Percentiles rank a stretch among this genome's conserved stretches.
phyloP scores from a whole-genome alignment of 2,797 vertebrate species.

The Gymnopithys bicolor region DNA sequence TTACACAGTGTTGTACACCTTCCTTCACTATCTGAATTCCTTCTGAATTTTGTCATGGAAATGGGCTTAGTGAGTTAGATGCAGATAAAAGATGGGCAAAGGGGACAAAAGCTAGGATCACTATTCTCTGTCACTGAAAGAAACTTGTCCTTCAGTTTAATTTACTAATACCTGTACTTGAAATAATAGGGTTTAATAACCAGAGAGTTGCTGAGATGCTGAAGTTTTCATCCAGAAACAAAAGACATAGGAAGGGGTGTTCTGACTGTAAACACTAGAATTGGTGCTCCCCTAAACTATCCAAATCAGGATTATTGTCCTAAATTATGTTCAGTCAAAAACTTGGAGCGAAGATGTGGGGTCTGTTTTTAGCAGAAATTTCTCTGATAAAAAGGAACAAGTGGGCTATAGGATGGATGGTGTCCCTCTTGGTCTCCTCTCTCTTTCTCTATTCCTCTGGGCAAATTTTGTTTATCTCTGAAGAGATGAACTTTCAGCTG shows the following conservation, averaged over 20 bases:
- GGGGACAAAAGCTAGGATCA: background rate
- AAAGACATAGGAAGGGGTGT: background rate
- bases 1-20: background rate
- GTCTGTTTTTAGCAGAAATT: background rate
- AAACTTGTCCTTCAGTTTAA: background rate
- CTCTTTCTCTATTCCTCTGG: background rate
- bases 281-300: background rate
- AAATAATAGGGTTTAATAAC: background rate
- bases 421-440: background rate
- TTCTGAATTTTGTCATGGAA: background rate
- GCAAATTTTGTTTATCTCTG: background rate
- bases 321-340: background rate
- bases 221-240: background rate
- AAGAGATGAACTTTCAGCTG: background rate
- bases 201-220: background rate
- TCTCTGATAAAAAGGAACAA: background rate
- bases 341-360: background rate
- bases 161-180: background rate
- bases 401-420: background rate
- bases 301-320: background rate
- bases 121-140: background rate
- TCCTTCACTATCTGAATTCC: background rate
- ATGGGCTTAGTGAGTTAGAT: background rate
- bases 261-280: background rate
- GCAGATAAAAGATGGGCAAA: background rate